Percentiles rank a stretch among this genome's conserved stretches.
phyloP scores from a whole-genome alignment of 2,888 invertebrate species.

The Blastobasis adustella region DNA sequence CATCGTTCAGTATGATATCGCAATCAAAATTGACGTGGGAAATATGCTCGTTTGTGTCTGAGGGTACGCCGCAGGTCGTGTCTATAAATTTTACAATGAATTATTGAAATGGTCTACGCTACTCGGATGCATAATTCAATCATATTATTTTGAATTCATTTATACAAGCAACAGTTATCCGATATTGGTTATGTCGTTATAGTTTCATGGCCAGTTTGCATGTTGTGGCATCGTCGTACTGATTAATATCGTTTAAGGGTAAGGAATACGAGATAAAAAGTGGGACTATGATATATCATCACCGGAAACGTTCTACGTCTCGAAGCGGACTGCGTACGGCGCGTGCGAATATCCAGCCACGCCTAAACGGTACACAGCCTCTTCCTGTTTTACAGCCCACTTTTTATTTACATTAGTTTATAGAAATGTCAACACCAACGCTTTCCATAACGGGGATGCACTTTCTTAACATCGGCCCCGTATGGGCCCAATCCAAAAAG shows the following conservation, averaged over 20 bases:
- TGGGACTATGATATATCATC: slow-evolving; percentile 36
- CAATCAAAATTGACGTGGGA: slow-evolving; percentile 72
- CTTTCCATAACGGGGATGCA: too few relatives aligned
- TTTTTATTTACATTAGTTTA: too few relatives aligned
- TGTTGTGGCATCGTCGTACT: slow-evolving; percentile 1
- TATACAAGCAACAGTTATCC: slow-evolving; percentile 1
- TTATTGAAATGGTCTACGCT: slow-evolving; percentile 48
- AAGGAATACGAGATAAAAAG: slow-evolving; percentile 29
- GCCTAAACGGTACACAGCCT: slow-evolving; percentile 41
- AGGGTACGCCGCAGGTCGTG: slow-evolving; percentile 38
- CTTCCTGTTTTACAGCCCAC: slow-evolving; percentile 38
- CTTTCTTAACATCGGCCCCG: too few relatives aligned
- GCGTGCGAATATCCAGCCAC: slow-evolving; percentile 29
- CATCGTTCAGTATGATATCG: slow-evolving; percentile 68
- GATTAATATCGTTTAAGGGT: slow-evolving; percentile 10
- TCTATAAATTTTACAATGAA: slow-evolving; percentile 66
- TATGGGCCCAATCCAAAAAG: too few relatives aligned
- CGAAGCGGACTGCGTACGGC: slow-evolving; percentile 14
- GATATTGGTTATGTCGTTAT: slow-evolving; percentile 1
- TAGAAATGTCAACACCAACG: too few relatives aligned
- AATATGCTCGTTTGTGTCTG: slow-evolving; percentile 68
- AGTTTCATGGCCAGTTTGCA: not conserved
- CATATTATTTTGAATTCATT: slow-evolving; percentile 31
- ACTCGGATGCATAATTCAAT: slow-evolving; percentile 60
- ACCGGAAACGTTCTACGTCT: slow-evolving; percentile 40